These are phyloP conservation scores for Solenopsis invicta DNA, from an alignment of 1,140 invertebrate genomes.

Conservation along the genomic window DNA sequence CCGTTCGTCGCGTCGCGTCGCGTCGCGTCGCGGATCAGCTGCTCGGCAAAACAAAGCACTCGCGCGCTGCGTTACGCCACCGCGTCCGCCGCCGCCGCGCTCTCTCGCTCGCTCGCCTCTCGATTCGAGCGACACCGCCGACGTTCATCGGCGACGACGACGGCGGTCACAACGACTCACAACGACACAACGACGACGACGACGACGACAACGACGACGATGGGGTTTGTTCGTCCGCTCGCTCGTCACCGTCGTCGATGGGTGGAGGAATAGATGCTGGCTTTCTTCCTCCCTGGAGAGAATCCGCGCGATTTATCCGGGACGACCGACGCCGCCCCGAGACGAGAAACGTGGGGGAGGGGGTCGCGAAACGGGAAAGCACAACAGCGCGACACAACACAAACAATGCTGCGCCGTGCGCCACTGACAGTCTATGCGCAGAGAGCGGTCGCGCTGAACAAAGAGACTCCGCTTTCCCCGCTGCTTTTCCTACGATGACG, in stretches of 20 bases:
- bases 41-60: constrained; percentile 85
- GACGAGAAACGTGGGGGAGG: too few species aligned
- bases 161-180: background rate
- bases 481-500: constrained; percentile 48
- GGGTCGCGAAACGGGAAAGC: too few species aligned
- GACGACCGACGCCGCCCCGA: too few species aligned
- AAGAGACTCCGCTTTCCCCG: constrained; percentile 79
- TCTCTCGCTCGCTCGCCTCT: background rate
- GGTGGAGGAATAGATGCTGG: too few species aligned
- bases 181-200: too few species aligned
- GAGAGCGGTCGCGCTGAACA: constrained; percentile 76
- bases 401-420: constrained; percentile 81
- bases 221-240: too few species aligned
- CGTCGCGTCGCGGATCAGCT: constrained; percentile 83
- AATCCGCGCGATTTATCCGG: too few species aligned
- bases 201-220: too few species aligned
- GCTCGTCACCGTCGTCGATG: too few species aligned
- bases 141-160: constrained; percentile 22
- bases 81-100: constrained; percentile 13
- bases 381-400: constrained; percentile 66
- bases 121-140: constrained; percentile 18
- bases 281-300: too few species aligned
- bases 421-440: constrained; percentile 74
- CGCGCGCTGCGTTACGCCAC: constrained; percentile 64
- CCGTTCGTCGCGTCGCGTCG: constrained; percentile 39